Conservation (phyloP, 1,140 invertebrate genomes). For the Dendroctonus valens region DNA sequence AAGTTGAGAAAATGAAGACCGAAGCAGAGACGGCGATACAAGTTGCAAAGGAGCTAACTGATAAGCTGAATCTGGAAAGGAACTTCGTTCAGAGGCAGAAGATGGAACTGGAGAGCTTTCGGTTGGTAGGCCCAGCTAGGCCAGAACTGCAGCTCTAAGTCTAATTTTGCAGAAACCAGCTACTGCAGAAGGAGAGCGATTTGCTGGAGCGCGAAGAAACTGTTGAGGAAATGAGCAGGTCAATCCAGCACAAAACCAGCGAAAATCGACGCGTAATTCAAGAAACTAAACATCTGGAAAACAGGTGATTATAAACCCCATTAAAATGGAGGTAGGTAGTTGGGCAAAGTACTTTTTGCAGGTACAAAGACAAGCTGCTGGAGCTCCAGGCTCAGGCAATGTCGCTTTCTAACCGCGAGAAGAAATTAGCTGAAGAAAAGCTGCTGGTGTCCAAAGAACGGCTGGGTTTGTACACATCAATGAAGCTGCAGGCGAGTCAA, state of each 20-base stretch:
- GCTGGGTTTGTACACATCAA: slow-evolving; percentile 34
- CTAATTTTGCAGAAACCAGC: slow-evolving; percentile 5
- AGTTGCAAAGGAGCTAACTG: slow-evolving; percentile 53
- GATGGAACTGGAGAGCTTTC: slow-evolving; percentile 49
- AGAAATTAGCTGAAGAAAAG: slow-evolving; percentile 48
- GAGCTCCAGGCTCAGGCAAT: slow-evolving; percentile 44
- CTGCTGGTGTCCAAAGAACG: slow-evolving; percentile 46
- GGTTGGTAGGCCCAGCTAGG: not conserved
- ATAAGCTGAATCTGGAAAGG: slow-evolving; percentile 52
- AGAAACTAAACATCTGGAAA: slow-evolving; percentile 30
- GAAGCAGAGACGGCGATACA: slow-evolving; percentile 54
- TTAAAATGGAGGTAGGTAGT: slow-evolving; percentile 43
- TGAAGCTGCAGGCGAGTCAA: slow-evolving; percentile 18
- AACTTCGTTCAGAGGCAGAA: slow-evolving; percentile 50
- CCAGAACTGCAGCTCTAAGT: not conserved
- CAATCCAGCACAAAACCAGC: slow-evolving; percentile 22
- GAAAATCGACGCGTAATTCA: slow-evolving; percentile 25
- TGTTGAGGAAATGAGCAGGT: slow-evolving; percentile 42
- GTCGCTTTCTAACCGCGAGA: slow-evolving; percentile 41
- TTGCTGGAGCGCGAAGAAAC: slow-evolving; percentile 50
- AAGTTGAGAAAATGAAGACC: slow-evolving; percentile 47
- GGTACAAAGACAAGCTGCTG: slow-evolving; percentile 43
- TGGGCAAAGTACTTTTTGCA: slow-evolving; percentile 43
- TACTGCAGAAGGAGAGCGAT: slow-evolving; percentile 43
- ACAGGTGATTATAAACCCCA: not conserved